A percentile compares a stretch with the other conserved stretches of the same genome.
Conservation (phyloP, 2,113 vertebrate genomes). For the Catagonus wagneri region DNA sequence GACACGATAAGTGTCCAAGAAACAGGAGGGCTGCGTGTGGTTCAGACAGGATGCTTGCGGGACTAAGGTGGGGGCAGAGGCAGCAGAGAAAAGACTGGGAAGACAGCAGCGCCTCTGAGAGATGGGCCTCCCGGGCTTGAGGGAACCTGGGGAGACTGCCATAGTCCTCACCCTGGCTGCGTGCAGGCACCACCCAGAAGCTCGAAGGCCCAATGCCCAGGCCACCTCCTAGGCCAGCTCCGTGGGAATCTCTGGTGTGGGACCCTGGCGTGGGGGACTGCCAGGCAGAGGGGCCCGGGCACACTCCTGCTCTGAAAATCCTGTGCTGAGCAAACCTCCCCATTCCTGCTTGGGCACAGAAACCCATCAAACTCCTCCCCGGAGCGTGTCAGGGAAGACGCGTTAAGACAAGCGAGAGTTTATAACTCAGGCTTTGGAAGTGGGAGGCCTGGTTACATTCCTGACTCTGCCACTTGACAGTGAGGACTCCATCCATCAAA, state of each 20-base stretch:
- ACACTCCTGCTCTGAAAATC: not conserved
- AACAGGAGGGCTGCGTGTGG: not conserved
- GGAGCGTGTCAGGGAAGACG: not conserved
- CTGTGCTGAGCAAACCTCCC: not conserved
- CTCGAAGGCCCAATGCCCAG: not conserved
- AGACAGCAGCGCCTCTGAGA: not conserved
- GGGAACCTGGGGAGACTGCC: not conserved
- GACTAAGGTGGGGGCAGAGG: not conserved
- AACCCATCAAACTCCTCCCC: not conserved
- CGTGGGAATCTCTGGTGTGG: accelerated
- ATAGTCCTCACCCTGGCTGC: not conserved
- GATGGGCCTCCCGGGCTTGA: not conserved
- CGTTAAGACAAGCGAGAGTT: not conserved
- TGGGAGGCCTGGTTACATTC: not conserved
- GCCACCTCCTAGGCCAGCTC: not conserved
- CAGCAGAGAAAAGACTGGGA: not conserved
- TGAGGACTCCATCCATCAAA: not conserved
- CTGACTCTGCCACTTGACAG: not conserved
- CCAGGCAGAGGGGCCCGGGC: not conserved
- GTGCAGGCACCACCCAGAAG: not conserved
- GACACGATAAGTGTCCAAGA: not conserved
- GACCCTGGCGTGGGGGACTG: not conserved
- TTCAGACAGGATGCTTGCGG: not conserved
- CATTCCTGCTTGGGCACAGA: not conserved
- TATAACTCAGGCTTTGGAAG: not conserved